Evolutionary conservation across 2,113 vertebrate genomes (phyloP), one percentile per base, ranked within the genome.

Genomic region (Fukomys damarensis): DNA sequence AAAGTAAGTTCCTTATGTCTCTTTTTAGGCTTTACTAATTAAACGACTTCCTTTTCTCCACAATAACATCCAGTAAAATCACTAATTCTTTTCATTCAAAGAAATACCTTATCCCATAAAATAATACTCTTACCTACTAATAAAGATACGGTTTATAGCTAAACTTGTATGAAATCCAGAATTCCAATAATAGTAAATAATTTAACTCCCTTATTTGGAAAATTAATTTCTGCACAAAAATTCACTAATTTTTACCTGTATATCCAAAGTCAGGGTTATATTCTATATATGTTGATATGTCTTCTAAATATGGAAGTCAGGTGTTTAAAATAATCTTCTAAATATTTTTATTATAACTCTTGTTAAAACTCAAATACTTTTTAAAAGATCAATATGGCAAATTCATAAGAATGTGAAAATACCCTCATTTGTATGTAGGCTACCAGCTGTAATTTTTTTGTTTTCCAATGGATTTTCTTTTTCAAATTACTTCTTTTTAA

Each of bases 401-500:
- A 92, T 95, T 82, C 14, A 90, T 58, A 81, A 49, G 41, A 95
- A 70, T 77, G 26, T 96, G 49, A 97, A 94, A 97, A 82, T 68
- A 70, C n/a, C 19, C 28, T 94, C 38, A 87, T 93, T 92, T 97
- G 92, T 92, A 54, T 82, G 30, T 95, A 89, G 56, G n/a, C 16
- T 63, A 68, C 20, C 80, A 95, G 43, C 49, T 93, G 0, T 92
- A 24, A 20, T 26, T 35, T 56, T 49, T 85, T 22, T 46, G 30
- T 86, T 66, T 49, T 65, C 84, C 70, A 89, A 1, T 91, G 58
- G 20, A 63, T 96, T 89, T 89, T 97, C 79, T 97, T 90, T 91
- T 93, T 38, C 84, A 94, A 86, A 54, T 94, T 95, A 19, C 79
- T 95, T 80, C 35, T 91, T 93, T 94, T 94, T 95, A 41, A 79